A percentile compares a stretch with the other conserved stretches of the same genome.
These are phyloP conservation scores for Metopolophium dirhodum DNA, from an alignment of 1,140 invertebrate genomes.

Conservation along the genomic window DNA sequence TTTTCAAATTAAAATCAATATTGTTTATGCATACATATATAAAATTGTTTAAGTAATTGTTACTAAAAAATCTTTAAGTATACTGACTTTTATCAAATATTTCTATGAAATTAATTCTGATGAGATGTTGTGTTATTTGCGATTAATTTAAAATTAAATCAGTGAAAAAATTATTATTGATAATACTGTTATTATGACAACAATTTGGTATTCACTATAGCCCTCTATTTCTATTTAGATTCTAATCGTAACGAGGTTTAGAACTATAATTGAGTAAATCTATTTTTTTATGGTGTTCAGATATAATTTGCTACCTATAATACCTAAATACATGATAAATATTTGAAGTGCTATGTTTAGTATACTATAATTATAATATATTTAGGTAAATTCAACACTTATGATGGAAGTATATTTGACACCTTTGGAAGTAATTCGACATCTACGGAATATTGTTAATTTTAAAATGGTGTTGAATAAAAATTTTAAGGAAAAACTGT, in stretches of 20 bases:
- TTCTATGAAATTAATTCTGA: background rate
- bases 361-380: no score
- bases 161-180: background rate
- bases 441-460: background rate
- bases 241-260: background rate
- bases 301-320: background rate
- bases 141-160: background rate
- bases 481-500: background rate
- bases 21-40: background rate
- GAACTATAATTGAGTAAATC: background rate
- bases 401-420: no score
- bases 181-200: background rate
- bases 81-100: background rate
- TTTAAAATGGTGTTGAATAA: background rate
- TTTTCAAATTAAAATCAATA: background rate
- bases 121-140: background rate
- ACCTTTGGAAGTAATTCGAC: background rate
- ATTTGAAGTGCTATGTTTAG: background rate
- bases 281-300: background rate
- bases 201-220: background rate
- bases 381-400: no score
- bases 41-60: background rate
- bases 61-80: background rate
- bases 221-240: background rate
- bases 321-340: no score